A percentile compares a stretch with the other conserved stretches of the same genome.
phyloP scores from a whole-genome alignment of 2,888 invertebrate species.

The Danaus chrysippus region DNA sequence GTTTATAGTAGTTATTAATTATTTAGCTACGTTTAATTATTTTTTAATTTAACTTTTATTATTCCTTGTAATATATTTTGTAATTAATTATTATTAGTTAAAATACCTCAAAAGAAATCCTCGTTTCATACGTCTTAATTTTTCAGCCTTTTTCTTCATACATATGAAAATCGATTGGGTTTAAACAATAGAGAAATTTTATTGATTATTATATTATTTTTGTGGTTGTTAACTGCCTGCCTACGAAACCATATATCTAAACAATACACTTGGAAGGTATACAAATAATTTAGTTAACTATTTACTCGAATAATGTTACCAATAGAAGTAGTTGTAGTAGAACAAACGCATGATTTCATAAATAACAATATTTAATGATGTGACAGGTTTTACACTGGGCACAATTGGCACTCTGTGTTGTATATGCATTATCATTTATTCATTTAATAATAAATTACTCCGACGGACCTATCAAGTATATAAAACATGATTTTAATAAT shows the following conservation, averaged over 20 bases:
- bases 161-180: neutral
- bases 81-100: too few relatives aligned
- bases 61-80: too few relatives aligned
- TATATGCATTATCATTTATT: slow-evolving; percentile 18
- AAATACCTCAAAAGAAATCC: too few relatives aligned
- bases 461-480: slow-evolving; percentile 9
- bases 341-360: neutral
- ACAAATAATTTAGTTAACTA: neutral
- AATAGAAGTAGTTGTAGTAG: neutral
- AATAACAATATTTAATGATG: too few relatives aligned
- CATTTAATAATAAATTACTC: slow-evolving; percentile 26
- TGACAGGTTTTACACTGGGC: slow-evolving; percentile 24
- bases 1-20: too few relatives aligned
- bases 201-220: slow-evolving; percentile 14
- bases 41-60: too few relatives aligned
- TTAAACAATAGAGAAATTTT: neutral
- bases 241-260: slow-evolving; percentile 28
- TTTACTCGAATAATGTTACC: neutral
- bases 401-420: slow-evolving; percentile 17
- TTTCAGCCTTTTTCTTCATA: neutral
- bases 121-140: neutral
- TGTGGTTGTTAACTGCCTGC: slow-evolving; percentile 26
- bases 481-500: neutral
- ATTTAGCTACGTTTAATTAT: too few relatives aligned
- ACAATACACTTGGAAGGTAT: slow-evolving; percentile 31